Evolutionary conservation across 53 echinoderm and acorn worm genomes (phyloP).

Genomic region (Mesocentrotus franciscanus): DNA sequence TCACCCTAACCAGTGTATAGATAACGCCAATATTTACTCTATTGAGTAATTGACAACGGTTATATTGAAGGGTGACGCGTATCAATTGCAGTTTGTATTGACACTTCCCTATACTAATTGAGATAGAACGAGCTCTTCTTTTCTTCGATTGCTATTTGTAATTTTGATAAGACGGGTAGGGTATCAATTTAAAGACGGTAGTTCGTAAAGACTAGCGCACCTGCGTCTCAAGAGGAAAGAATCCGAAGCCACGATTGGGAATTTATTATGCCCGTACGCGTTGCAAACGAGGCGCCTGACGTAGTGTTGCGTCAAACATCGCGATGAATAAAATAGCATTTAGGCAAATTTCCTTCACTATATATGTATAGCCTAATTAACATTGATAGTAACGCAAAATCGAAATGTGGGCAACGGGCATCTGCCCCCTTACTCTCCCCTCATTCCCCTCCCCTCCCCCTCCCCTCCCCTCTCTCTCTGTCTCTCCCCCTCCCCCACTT

Average conservation of each 20-base stretch:
- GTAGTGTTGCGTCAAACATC: neutral
- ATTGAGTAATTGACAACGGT: neutral
- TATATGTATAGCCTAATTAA: too few species aligned
- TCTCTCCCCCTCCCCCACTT: neutral
- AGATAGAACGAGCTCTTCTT: neutral
- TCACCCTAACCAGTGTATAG: neutral
- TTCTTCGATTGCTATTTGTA: conserved; percentile 36
- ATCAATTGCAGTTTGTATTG: conserved; percentile 45
- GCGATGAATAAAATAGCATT: too few species aligned
- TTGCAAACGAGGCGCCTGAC: neutral
- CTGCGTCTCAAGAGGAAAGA: neutral
- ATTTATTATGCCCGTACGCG: too few species aligned
- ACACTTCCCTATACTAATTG: conserved; percentile 6
- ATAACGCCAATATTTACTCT: neutral
- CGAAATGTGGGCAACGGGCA: too few species aligned
- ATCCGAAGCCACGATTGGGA: neutral
- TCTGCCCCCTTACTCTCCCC: neutral
- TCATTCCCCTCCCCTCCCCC: neutral
- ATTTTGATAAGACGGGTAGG: neutral
- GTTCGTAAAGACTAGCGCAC: neutral
- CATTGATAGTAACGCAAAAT: too few species aligned
- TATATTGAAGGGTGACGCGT: conserved; percentile 29
- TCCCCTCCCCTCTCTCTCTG: neutral
- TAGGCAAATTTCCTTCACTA: too few species aligned
- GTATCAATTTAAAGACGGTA: neutral